Evolutionary conservation across 2,888 invertebrate genomes (phyloP), one percentile per base, ranked within the genome.

Genomic region (Perizoma flavofasciatum): DNA sequence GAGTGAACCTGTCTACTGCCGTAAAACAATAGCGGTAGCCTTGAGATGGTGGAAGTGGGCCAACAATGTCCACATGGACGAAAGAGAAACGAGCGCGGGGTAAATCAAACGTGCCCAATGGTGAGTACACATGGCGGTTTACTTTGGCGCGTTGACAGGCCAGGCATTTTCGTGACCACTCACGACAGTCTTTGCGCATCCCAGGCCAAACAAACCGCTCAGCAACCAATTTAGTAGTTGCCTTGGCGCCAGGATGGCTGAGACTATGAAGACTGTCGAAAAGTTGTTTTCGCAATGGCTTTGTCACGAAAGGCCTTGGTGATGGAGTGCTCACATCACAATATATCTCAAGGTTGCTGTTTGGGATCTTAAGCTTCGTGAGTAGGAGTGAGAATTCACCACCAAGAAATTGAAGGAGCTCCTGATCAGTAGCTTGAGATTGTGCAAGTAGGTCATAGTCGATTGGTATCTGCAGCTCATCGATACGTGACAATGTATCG

Each of bases 221-320:
- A n/a, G 55, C 48, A 6, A 60, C 32, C n/a, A 60, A 11, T 22
- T 60, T 60, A 0, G 51, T 43, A 0, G 68, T 57, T 1, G 69
- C 68, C 6, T 66, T 72, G 22, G 65, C 69, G 37, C 66, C 68
- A 6, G 72, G 70, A n/a, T 71, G 69, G 11, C 68, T 69, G 0
- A 74, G 53, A 0, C 59, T 47, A 41, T 75, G 76, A 0, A 76
- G 52, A 34, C 63, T 57, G 5, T 73, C 70, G 22, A 73, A 77
- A 0, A 71, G 53, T 44, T 69, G 66, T 37, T 57, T 67, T 0
- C 73, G 54, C 0, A 68, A 43, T 0, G 3, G 0, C 46, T 59
- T 60, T 0, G 73, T 51, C 0, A 74, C 65, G 11, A 67, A 75
- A 5, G 70, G 71, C 43, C 75, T 64, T 5, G 70, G 60, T 0